A percentile compares a stretch with the other conserved stretches of the same genome.
These are phyloP conservation scores for Octonoba sinensis DNA, from an alignment of 2,888 invertebrate genomes.

Conservation along the genomic window DNA sequence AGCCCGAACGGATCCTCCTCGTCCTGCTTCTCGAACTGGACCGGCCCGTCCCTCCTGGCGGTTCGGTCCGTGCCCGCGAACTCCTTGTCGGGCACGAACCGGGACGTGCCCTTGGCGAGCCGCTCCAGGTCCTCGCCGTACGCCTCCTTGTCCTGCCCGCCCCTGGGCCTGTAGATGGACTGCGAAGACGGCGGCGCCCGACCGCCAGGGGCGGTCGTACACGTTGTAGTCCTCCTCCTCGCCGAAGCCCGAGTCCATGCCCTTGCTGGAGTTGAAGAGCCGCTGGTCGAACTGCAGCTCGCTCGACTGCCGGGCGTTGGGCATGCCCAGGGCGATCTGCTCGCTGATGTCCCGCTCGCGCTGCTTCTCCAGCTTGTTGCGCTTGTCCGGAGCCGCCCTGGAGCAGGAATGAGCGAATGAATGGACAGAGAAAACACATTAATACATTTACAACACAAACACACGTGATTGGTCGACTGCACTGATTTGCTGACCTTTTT, in stretches of 20 bases:
- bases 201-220: conserved; percentile 98
- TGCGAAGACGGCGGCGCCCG: conserved; percentile 77
- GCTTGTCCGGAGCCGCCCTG: conserved; percentile 92
- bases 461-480: too few relatives aligned
- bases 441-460: too few relatives aligned
- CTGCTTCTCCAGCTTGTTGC: conserved; percentile 86
- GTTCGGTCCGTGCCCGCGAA: conserved; percentile 90
- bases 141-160: conserved; percentile 87
- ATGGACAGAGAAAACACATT: too few relatives aligned
- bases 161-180: conserved; percentile 78
- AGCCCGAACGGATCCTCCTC: conserved; percentile 95
- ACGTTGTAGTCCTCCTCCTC: conserved; percentile 98
- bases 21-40: conserved; percentile 88
- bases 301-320: conserved; percentile 80
- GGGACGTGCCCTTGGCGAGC: conserved; percentile 86
- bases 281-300: conserved; percentile 95
- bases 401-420: too few relatives aligned
- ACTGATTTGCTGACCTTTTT: too few relatives aligned
- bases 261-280: conserved; percentile 90
- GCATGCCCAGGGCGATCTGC: conserved; percentile 96
- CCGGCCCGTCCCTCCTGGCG: conserved; percentile 87
- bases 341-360: conserved; percentile 98
- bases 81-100: conserved; percentile 97
- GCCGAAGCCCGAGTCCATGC: conserved; percentile 93
- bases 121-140: conserved; percentile 89